Evolutionary conservation across 2,888 invertebrate species (phyloP).

Genomic region (Halictus ligatus): DNA sequence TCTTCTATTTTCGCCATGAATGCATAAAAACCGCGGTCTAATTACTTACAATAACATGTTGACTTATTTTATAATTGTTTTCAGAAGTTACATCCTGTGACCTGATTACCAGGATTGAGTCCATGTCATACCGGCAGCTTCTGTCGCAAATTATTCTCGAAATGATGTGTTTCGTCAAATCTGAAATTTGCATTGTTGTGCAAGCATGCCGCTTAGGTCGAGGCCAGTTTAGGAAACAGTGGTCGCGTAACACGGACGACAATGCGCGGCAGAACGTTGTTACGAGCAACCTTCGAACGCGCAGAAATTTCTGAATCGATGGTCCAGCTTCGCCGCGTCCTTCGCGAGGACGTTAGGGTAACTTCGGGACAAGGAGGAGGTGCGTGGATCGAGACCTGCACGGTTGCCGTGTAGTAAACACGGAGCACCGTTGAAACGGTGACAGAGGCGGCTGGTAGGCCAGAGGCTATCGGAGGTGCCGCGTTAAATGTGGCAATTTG

Average conservation of each 20-base stretch:
- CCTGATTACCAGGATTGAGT: neutral
- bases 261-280: neutral
- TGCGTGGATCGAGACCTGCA: neutral
- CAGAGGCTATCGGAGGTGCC: slow-evolving; percentile 52
- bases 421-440: slow-evolving; percentile 48
- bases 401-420: slow-evolving; percentile 49
- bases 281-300: neutral
- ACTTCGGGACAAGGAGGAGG: no score
- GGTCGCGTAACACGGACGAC: neutral
- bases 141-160: neutral
- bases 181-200: neutral
- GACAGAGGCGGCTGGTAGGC: slow-evolving; percentile 49
- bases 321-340: neutral
- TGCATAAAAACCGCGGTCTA: no score
- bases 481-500: slow-evolving; percentile 71
- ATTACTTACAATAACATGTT: no score
- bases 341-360: neutral
- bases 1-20: no score
- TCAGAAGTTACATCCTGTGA: neutral
- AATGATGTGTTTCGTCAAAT: neutral
- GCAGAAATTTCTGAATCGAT: neutral
- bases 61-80: no score
- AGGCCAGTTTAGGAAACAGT: neutral
- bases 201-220: neutral
- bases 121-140: neutral